Evolutionary conservation across 1,140 invertebrate species (phyloP), one percentile per base, ranked within the genome.

Genomic region (Colletes latitarsis): DNA sequence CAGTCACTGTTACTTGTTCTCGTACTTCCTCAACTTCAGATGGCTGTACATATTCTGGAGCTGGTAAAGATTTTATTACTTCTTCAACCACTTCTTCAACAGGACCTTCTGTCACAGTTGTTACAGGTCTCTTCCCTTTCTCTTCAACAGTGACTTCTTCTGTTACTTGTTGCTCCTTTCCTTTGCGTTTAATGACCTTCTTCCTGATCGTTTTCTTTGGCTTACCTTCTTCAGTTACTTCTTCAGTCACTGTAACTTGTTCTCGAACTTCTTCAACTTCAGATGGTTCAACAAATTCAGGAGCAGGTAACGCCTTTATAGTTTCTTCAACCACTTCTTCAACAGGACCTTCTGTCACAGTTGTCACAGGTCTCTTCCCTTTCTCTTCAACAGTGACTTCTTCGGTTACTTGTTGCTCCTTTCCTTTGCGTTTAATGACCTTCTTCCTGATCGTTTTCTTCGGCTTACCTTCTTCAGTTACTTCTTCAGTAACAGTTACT

Each of bases 131-230:
- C 17, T 83, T 78, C 12, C 79, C 78, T 63, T 81, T 46, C 19
- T 85, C 92, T 83, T 94, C 91, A 6, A 93, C 85, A 0, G 92
- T 92, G 21, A 92, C 70, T 92, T 90, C 0, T 90, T 93, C 1
- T 92, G 82, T 82, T 92, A 89, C 86, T 12, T 88, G 77, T 77
- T 87, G 81, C 21, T 89, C 90, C 3, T 88, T 87, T 8, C 91
- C 92, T n/a, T 82, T 82, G 6, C 82, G 84, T 30, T 82, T 87
- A 0, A 80, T 81, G 19, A 81, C 60, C n/a, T 81, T 76, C 57
- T 82, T 84, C 52, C 89, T 92, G 0, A 88, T 90, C 15, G 88
- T 89, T 60, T 90, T 92, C 84, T 91, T 92, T 0, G 89, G 90
- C 64, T 90, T 90, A 9, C 93, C 92, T 60, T 90, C 89, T 79